Percentiles rank a stretch among this genome's conserved stretches.
phyloP scores from a whole-genome alignment of 2,113 vertebrate genomes.

The Daubentonia madagascariensis region DNA sequence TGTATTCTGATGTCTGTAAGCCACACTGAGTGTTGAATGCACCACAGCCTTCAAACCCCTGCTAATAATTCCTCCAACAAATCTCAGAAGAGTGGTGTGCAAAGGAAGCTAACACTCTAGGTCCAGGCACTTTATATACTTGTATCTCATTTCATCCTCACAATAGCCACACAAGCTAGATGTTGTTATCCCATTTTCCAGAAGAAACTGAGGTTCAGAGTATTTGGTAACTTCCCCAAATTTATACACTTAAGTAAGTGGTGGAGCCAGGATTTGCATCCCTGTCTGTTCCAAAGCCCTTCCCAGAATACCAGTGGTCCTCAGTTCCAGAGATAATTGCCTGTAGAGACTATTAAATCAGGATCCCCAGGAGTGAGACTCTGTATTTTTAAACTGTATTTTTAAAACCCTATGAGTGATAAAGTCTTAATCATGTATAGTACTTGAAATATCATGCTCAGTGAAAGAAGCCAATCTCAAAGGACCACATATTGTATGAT shows the following conservation, averaged over 20 bases:
- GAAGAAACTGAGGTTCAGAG: background rate
- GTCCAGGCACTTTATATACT: background rate
- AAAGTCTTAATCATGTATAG: background rate
- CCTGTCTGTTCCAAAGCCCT: background rate
- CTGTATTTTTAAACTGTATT: background rate
- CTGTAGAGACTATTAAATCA: background rate
- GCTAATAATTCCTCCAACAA: too few species aligned
- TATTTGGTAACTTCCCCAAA: background rate
- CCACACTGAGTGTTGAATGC: too few species aligned
- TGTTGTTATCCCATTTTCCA: background rate
- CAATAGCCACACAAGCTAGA: background rate
- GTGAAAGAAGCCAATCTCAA: background rate
- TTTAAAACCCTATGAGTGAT: background rate
- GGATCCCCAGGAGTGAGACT: background rate
- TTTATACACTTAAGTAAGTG: background rate
- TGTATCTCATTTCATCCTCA: background rate
- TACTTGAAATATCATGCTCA: background rate
- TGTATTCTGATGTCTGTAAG: background rate
- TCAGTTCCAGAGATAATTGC: background rate
- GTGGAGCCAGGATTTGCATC: background rate
- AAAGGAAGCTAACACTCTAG: fast-evolving
- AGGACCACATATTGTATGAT: background rate
- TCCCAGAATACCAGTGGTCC: background rate
- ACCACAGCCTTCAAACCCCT: background rate
- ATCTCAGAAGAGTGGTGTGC: background rate